phyloP scores from a whole-genome alignment of 2,113 vertebrate species.

The Neofelis nebulosa region DNA sequence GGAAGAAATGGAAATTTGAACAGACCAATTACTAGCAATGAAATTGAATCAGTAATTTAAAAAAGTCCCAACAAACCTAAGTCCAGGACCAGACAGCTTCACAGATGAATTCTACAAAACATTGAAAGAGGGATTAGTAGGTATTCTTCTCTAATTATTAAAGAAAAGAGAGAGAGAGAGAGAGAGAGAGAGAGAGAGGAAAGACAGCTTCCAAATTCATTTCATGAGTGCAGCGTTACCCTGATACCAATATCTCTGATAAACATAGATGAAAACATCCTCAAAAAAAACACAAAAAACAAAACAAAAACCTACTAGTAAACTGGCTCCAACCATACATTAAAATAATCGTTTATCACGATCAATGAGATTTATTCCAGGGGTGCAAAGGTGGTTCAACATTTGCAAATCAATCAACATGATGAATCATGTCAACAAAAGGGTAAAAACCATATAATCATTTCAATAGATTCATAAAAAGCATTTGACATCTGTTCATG shows the following conservation, averaged over 20 bases:
- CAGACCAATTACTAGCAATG: background rate
- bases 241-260: background rate
- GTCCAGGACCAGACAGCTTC: background rate
- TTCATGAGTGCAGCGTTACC: background rate
- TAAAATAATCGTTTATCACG: too few relatives aligned
- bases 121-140: background rate
- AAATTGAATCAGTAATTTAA: background rate
- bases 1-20: background rate
- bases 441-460: too few relatives aligned
- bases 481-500: too few relatives aligned
- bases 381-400: too few relatives aligned
- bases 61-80: background rate
- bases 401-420: too few relatives aligned
- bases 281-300: too few relatives aligned
- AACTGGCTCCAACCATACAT: too few relatives aligned
- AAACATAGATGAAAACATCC: too few relatives aligned
- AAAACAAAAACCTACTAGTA: too few relatives aligned
- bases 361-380: too few relatives aligned
- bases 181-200: background rate
- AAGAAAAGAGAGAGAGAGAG: background rate
- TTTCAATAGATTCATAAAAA: too few relatives aligned
- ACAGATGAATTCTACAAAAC: background rate
- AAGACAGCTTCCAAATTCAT: background rate
- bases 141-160: background rate
- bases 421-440: too few relatives aligned